Conservation (phyloP, 2,888 invertebrate species). For the Palloptera scutellata region DNA sequence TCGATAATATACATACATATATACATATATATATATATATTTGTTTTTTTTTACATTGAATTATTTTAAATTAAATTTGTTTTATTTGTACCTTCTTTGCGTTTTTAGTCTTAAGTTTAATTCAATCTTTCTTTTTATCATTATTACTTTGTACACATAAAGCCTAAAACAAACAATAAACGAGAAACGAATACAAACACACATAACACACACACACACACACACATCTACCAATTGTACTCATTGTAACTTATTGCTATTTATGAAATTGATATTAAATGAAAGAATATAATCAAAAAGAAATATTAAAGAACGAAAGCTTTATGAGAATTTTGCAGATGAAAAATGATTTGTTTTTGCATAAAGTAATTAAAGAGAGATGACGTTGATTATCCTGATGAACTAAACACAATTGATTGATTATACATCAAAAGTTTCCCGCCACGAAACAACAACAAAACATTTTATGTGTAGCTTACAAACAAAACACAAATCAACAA, state of each 20-base stretch:
- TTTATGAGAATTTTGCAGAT: not conserved
- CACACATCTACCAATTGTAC: slow-evolving; percentile 14
- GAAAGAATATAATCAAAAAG: not conserved
- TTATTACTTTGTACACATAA: slow-evolving; percentile 4
- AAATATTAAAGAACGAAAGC: not conserved
- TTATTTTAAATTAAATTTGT: slow-evolving; percentile 27
- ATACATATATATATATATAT: slow-evolving; percentile 9
- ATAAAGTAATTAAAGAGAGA: slow-evolving; percentile 8
- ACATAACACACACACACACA: not conserved
- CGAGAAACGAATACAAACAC: not conserved
- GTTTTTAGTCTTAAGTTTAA: slow-evolving; percentile 3
- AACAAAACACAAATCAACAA: too few relatives aligned
- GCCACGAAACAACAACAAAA: too few relatives aligned
- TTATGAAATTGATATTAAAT: not conserved
- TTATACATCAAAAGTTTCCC: too few relatives aligned
- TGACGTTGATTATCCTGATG: too few relatives aligned
- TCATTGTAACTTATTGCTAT: slow-evolving; percentile 2
- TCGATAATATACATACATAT: not conserved
- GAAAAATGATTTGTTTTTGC: slow-evolving; percentile 15
- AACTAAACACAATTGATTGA: too few relatives aligned
- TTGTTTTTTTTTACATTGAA: slow-evolving; percentile 23
- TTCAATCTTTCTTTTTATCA: slow-evolving; percentile 3
- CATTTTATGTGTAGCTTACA: too few relatives aligned
- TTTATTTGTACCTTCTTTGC: slow-evolving; percentile 28
- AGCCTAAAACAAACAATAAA: not conserved